These are phyloP conservation scores for Chaitophorus viminalis DNA, from an alignment of 2,888 invertebrate species.

Conservation along the genomic window DNA sequence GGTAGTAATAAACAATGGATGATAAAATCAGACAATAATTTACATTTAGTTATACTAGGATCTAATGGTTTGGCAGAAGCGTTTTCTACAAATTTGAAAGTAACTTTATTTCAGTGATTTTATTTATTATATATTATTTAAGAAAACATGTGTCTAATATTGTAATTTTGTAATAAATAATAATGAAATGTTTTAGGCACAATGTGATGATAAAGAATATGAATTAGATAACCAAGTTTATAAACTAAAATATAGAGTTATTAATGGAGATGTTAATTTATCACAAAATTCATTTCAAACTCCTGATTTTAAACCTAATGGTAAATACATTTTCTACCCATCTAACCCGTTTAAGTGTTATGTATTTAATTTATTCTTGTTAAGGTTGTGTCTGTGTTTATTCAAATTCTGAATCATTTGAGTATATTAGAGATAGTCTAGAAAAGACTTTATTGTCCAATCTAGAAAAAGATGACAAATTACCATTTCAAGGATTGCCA, in stretches of 20 bases:
- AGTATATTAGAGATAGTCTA: slow-evolving; percentile 89
- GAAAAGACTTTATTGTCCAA: slow-evolving; percentile 91
- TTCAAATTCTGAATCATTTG: slow-evolving; percentile 90
- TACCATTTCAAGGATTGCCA: slow-evolving; percentile 86
- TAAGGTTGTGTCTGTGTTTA: slow-evolving; percentile 83
- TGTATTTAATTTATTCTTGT: neutral
- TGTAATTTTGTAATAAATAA: neutral
- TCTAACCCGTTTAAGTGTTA: neutral
- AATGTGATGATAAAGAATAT: slow-evolving; percentile 89
- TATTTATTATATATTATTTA: no score
- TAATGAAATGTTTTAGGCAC: slow-evolving; percentile 71
- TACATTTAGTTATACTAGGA: slow-evolving; percentile 90
- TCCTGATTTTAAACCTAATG: slow-evolving; percentile 89
- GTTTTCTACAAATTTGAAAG: slow-evolving; percentile 80
- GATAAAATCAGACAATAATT: slow-evolving; percentile 75
- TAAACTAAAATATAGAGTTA: slow-evolving; percentile 84
- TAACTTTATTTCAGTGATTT: neutral
- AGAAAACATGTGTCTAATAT: neutral
- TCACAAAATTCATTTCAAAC: slow-evolving; percentile 84
- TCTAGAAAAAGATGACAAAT: slow-evolving; percentile 88
- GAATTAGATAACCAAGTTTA: slow-evolving; percentile 82
- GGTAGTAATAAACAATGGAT: slow-evolving; percentile 76
- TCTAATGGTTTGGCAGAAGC: slow-evolving; percentile 87
- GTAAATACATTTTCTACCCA: neutral
- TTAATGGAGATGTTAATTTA: slow-evolving; percentile 85